Conservation (phyloP, 2,797 vertebrate genomes). For the Jordanella pulchra region DNA sequence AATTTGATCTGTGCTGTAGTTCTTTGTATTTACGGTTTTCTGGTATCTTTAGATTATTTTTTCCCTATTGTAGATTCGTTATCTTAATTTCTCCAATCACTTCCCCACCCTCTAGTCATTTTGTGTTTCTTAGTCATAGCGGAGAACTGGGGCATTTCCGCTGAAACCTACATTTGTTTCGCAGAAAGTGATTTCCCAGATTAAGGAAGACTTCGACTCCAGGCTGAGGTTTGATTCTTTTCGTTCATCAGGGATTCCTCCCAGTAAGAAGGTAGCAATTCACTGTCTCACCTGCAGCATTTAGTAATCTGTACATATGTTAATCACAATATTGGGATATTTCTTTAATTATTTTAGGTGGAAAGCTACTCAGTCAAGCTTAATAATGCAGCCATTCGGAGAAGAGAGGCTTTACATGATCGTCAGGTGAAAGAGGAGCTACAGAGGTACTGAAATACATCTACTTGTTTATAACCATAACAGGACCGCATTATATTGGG, state of each 20-base stretch:
- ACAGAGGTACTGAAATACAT: slow-evolving; percentile 78
- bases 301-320: neutral
- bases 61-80: no score
- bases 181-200: slow-evolving; percentile 73
- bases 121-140: no score
- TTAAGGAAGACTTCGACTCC: slow-evolving; percentile 67
- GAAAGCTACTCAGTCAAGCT: slow-evolving; percentile 83
- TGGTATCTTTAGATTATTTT: no score
- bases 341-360: slow-evolving; percentile 67
- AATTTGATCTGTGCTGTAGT: no score
- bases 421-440: slow-evolving; percentile 85
- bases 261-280: slow-evolving; percentile 58
- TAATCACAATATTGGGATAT: slow-evolving; percentile 25
- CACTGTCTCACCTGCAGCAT: neutral
- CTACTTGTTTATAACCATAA: neutral
- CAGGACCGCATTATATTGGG: neutral
- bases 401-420: slow-evolving; percentile 86
- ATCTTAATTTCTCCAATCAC: no score
- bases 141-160: neutral
- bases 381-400: slow-evolving; percentile 87
- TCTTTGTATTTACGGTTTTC: no score
- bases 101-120: no score
- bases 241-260: slow-evolving; percentile 54
- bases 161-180: slow-evolving; percentile 10
- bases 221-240: slow-evolving; percentile 67